Evolutionary conservation across 2,888 invertebrate genomes (phyloP).

Genomic region (Lochmaea crataegi): DNA sequence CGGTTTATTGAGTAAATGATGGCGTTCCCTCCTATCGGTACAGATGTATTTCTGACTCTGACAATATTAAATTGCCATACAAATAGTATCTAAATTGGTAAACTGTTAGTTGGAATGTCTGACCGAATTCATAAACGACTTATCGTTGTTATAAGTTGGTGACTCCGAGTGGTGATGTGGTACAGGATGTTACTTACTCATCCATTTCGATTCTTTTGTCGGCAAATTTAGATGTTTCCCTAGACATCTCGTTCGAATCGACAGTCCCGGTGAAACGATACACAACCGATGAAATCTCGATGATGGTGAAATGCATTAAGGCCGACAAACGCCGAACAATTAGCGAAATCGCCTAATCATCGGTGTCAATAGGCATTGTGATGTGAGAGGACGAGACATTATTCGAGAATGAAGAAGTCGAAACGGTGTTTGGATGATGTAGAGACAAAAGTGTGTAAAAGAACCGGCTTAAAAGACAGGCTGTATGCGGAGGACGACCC

Average conservation of each 20-base stretch:
- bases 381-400: constrained; percentile 28
- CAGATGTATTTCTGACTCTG: background rate
- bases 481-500: constrained; percentile 16
- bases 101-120: background rate
- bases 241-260: constrained; percentile 27
- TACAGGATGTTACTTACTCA: constrained; percentile 18
- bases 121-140: constrained; percentile 5
- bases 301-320: constrained; percentile 31
- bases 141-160: background rate
- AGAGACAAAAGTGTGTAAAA: constrained; percentile 27
- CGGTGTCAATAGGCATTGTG: constrained; percentile 35
- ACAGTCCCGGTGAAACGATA: constrained; percentile 22
- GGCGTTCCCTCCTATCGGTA: too few relatives aligned
- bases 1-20: too few relatives aligned
- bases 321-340: constrained; percentile 34
- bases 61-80: background rate
- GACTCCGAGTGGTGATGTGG: constrained; percentile 23
- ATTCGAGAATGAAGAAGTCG: constrained; percentile 11
- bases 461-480: constrained; percentile 13
- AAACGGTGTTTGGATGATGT: constrained; percentile 23
- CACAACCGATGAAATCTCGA: constrained; percentile 24
- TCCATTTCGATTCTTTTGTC: constrained; percentile 33
- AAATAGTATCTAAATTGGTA: background rate
- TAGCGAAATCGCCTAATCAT: constrained; percentile 36
- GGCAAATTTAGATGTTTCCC: constrained; percentile 33